Conservation (phyloP, 2,797 vertebrate genomes). For the Alca torda region DNA sequence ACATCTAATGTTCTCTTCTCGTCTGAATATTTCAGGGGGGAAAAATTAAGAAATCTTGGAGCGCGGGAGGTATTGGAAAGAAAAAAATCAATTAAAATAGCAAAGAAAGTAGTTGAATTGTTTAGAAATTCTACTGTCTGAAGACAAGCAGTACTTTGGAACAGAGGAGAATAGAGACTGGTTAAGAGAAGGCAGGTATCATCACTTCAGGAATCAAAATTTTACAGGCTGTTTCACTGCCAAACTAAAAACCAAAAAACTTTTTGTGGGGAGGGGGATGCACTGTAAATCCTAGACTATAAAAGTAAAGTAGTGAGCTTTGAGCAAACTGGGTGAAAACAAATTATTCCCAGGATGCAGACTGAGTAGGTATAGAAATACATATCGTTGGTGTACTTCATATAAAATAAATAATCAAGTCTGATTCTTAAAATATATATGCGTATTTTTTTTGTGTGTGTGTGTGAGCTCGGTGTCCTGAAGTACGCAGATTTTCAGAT, state of each 20-base stretch:
- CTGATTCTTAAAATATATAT: not conserved
- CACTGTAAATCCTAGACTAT: not conserved
- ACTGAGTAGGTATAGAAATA: not conserved
- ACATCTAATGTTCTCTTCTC: not conserved
- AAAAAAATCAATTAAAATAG: slow-evolving; percentile 13
- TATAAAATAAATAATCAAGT: not conserved
- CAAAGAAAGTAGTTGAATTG: not conserved
- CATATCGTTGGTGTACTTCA: fast-evolving
- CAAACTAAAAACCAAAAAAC: not conserved
- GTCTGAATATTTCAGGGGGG: not conserved
- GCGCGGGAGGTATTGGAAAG: not conserved
- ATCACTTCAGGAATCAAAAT: not conserved
- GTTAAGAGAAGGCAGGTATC: not conserved
- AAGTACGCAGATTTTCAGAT: not conserved
- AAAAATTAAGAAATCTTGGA: not conserved
- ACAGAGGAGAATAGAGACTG: fast-evolving
- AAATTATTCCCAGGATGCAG: not conserved
- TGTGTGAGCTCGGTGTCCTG: not conserved
- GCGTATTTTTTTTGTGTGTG: fast-evolving
- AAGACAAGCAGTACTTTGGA: not conserved
- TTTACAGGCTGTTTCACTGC: not conserved
- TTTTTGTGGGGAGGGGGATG: not conserved
- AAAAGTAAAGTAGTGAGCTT: not conserved
- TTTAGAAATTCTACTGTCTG: not conserved
- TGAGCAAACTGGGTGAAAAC: not conserved